These are phyloP conservation scores for Burhinus bistriatus DNA, from an alignment of 2,113 vertebrate genomes.

Conservation along the genomic window DNA sequence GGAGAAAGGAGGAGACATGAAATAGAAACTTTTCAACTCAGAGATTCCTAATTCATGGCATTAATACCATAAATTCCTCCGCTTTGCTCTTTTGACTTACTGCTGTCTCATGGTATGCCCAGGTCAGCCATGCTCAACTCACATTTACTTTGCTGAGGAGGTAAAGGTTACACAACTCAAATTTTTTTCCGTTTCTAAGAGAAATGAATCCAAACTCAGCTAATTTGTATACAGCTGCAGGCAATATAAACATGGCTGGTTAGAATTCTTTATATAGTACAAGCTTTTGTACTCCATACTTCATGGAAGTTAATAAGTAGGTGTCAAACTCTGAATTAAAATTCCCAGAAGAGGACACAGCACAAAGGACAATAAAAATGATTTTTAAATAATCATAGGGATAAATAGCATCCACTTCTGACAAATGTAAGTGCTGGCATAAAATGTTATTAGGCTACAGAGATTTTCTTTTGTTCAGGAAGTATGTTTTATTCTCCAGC, in stretches of 20 bases:
- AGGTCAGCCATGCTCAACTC: not conserved
- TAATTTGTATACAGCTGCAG: constrained; percentile 79
- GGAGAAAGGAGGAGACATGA: not conserved
- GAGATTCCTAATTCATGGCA: not conserved
- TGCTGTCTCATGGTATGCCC: not conserved
- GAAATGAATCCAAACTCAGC: constrained; percentile 71
- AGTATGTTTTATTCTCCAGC: constrained; percentile 78
- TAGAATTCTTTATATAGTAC: constrained; percentile 78
- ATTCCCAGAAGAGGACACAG: constrained; percentile 82
- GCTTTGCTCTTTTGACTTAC: not conserved
- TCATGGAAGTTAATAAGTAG: constrained; percentile 85
- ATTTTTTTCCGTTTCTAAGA: constrained; percentile 49
- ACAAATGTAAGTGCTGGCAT: constrained; percentile 82
- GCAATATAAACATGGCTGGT: constrained; percentile 76
- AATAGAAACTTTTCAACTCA: constrained; percentile 31
- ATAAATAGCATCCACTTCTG: constrained; percentile 84
- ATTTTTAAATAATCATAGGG: constrained; percentile 87
- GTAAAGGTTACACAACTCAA: constrained; percentile 42
- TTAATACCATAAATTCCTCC: constrained; percentile 28
- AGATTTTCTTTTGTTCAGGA: constrained; percentile 81
- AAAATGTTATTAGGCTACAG: constrained; percentile 84
- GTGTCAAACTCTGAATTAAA: constrained; percentile 87
- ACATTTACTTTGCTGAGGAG: not conserved
- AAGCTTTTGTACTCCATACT: constrained; percentile 77
- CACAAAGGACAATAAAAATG: constrained; percentile 86